Conservation (phyloP, 2,797 vertebrate species). For the Leuciscus waleckii region DNA sequence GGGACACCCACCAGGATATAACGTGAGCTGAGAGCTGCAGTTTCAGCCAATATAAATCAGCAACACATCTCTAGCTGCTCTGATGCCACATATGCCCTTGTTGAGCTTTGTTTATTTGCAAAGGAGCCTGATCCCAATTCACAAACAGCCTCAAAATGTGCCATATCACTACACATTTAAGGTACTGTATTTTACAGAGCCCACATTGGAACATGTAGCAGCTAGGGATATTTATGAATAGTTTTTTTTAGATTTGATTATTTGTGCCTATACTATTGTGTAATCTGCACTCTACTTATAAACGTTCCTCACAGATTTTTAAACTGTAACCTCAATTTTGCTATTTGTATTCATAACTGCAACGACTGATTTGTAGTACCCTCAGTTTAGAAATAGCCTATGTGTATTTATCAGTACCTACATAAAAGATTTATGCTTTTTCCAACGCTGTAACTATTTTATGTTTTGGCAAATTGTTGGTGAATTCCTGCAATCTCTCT, state of each 20-base stretch:
- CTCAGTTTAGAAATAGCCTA: not conserved
- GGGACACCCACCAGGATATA: constrained; percentile 52
- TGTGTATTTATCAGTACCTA: not conserved
- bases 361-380: not conserved
- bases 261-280: not conserved
- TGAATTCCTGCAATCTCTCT: not conserved
- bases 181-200: constrained; percentile 7
- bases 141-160: constrained; percentile 8
- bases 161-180: not conserved
- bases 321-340: not conserved
- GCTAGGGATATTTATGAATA: not conserved
- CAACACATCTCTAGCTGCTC: constrained; percentile 38
- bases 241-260: not conserved
- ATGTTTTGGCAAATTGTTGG: not conserved
- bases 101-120: constrained; percentile 37
- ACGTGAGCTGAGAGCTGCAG: constrained; percentile 43
- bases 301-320: not conserved
- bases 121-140: constrained; percentile 9
- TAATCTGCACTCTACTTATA: not conserved
- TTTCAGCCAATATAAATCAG: constrained; percentile 52
- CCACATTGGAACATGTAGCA: not conserved
- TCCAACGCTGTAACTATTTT: not conserved
- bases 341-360: not conserved
- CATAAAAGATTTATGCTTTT: not conserved
- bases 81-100: constrained; percentile 44